Evolutionary conservation across 2,888 invertebrate genomes (phyloP), one percentile per base, ranked within the genome.

Genomic region (Acanthosoma haemorrhoidale): DNA sequence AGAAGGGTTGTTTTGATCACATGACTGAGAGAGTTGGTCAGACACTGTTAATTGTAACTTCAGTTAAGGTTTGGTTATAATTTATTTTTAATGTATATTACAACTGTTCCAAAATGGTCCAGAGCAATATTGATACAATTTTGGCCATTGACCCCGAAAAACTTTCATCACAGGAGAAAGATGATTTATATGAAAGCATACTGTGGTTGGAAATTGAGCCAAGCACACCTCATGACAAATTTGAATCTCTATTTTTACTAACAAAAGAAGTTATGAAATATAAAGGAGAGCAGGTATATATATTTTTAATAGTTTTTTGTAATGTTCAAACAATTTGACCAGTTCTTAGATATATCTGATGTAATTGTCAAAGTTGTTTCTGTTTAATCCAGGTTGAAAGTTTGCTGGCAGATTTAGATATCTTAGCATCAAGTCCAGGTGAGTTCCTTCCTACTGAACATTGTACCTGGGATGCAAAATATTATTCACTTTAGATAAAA

Each of bases 221-320:
- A 41, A 83, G 84, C 76, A 77, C 85, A 1, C 84, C 84, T 76
- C 80, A 83, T 72, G 80, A 83, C 25, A 85, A 85, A 77, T 80
- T 85, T 64, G 83, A 84, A 77, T 81, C 81, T 4, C 78, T 88
- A 21, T 84, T 88, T 76, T 82, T 83, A 77, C 78, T 88, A 3
- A 81, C 86, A n/a, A 88, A 88, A 78, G 87, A 87, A 79, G 83
- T 88, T 75, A 77, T 89, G 59, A 87, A 86, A 76, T 85, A 84
- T 75, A 89, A 88, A 81, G 85, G 84, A 72, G 87, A 87, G 80
- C 88, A 89, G 83, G 67, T 67, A 41, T 15, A 6, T 38, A 11
- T 6, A 32, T 59, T 2, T 36, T 6, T n/a, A 15, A n/a, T n/a
- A 13, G 5, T 41, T 41, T 41, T 15, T 13, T 8, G 11, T 13